Conservation (phyloP, 2,113 vertebrate species). For the Rhabdomys dilectus region DNA sequence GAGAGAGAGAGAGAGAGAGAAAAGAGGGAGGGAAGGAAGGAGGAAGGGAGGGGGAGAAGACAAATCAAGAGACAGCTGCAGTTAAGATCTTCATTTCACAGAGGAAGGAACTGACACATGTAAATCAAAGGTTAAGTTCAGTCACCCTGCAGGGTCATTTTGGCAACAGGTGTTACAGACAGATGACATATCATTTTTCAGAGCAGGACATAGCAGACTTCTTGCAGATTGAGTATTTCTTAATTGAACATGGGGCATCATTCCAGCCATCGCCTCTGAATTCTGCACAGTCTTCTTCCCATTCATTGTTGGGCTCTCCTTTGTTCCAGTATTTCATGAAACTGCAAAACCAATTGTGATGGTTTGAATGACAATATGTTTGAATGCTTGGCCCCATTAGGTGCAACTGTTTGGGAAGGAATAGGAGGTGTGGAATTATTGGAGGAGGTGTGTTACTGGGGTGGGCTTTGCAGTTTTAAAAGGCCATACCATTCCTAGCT, state of each 20-base stretch:
- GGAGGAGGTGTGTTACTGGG: not conserved
- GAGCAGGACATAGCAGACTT: not conserved
- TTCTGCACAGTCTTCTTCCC: not conserved
- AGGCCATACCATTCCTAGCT: not conserved
- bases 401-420: not conserved
- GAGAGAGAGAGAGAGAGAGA: not conserved
- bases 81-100: not conserved
- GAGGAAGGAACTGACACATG: not conserved
- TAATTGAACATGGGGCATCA: not conserved
- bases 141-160: not conserved
- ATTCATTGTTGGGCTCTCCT: not conserved
- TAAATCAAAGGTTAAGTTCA: not conserved
- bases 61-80: not conserved
- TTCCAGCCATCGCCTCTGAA: not conserved
- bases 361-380: not conserved
- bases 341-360: not conserved
- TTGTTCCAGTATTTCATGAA: slow-evolving; percentile 7
- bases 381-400: not conserved
- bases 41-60: not conserved
- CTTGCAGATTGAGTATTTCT: not conserved
- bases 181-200: not conserved
- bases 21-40: too few relatives aligned
- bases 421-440: not conserved
- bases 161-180: not conserved
- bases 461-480: not conserved